Percentiles rank a stretch among this genome's conserved stretches.
Conservation (phyloP, 2,888 invertebrate species). For the Omphaloscelis lunosa region DNA sequence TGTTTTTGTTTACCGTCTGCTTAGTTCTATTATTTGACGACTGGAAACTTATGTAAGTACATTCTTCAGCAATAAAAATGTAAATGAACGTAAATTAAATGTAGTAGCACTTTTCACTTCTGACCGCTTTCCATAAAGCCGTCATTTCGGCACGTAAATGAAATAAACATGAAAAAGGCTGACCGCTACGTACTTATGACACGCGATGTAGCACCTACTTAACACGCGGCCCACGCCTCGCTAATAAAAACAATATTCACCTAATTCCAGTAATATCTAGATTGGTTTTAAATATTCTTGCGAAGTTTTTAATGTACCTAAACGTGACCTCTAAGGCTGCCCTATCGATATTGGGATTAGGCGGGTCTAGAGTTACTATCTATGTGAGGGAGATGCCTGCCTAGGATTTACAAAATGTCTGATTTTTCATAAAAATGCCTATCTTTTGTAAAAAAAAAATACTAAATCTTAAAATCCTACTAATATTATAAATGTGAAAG, state of each 20-base stretch:
- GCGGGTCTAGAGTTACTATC: too few species aligned
- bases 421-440: too few species aligned
- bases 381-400: too few species aligned
- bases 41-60: background rate
- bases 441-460: too few species aligned
- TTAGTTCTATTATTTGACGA: background rate
- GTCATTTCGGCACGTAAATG: constrained; percentile 44
- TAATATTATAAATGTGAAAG: too few species aligned
- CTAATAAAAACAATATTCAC: constrained; percentile 39
- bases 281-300: constrained; percentile 3
- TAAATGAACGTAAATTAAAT: constrained; percentile 37
- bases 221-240: constrained; percentile 23
- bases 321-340: background rate
- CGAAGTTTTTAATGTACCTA: background rate
- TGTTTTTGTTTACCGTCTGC: background rate
- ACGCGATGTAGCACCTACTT: constrained; percentile 60
- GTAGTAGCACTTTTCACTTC: constrained; percentile 22
- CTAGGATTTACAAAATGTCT: too few species aligned
- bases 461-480: too few species aligned
- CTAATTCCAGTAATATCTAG: constrained; percentile 20
- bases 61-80: constrained; percentile 30
- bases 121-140: constrained; percentile 38
- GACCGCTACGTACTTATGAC: constrained; percentile 48
- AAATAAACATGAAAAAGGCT: constrained; percentile 55
- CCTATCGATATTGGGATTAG: background rate